phyloP scores from a whole-genome alignment of 1,140 invertebrate genomes.

The Philotrypesis tridentata region DNA sequence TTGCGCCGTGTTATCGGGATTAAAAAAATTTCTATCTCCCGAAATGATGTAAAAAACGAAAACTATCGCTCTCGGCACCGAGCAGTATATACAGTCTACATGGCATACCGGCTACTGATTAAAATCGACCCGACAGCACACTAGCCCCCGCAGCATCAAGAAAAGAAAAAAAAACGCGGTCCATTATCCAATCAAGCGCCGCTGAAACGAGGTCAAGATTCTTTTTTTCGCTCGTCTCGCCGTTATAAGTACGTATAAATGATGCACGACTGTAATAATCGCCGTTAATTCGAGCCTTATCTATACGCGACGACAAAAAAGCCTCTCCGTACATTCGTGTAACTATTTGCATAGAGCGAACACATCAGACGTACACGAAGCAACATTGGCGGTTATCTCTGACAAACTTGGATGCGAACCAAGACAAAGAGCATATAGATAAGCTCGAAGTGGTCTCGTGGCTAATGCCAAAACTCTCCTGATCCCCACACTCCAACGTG shows the following conservation, averaged over 20 bases:
- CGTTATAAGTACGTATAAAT: not conserved
- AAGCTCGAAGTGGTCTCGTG: not conserved
- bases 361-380: no score
- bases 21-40: no score
- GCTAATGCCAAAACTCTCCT: not conserved
- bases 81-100: no score
- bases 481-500: not conserved
- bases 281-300: not conserved
- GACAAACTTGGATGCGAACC: not conserved
- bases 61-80: no score
- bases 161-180: not conserved
- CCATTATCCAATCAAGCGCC: not conserved
- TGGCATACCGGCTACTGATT: not conserved
- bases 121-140: not conserved
- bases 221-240: not conserved
- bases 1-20: no score
- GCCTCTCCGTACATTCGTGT: not conserved
- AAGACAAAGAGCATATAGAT: slow-evolving; percentile 7
- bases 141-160: no score
- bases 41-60: no score
- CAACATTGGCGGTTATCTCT: not conserved
- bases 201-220: not conserved
- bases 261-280: no score
- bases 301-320: not conserved
- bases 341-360: not conserved